Percentiles rank a stretch among this genome's conserved stretches.
These are phyloP conservation scores for Kradibia gibbosae DNA, from an alignment of 1,140 invertebrate genomes.

Conservation along the genomic window DNA sequence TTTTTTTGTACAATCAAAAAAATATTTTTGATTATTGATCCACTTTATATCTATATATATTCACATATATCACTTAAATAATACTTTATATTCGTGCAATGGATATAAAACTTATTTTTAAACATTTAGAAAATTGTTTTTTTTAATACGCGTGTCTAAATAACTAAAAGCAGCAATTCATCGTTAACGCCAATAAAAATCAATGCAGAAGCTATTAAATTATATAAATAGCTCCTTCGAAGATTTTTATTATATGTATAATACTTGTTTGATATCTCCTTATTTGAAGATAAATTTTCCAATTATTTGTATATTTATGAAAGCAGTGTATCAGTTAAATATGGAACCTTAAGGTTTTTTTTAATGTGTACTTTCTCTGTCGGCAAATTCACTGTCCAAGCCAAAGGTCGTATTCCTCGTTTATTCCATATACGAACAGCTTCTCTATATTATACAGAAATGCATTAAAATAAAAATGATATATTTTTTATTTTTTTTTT, in stretches of 20 bases:
- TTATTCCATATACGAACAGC: conserved; percentile 74
- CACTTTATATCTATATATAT: conserved; percentile 30
- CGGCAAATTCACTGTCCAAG: conserved; percentile 79
- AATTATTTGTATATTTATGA: conserved; percentile 69
- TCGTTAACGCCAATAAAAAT: conserved; percentile 9
- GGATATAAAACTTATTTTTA: conserved; percentile 31
- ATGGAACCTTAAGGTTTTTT: conserved; percentile 75
- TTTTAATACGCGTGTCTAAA: conserved; percentile 14
- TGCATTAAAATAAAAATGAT: not conserved
- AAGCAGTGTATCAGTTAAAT: conserved; percentile 79
- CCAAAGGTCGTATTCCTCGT: conserved; percentile 74
- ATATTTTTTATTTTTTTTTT: no score
- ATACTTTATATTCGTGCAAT: conserved; percentile 32
- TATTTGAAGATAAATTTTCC: not conserved
- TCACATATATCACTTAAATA: conserved; percentile 28
- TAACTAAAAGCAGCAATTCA: conserved; percentile 7
- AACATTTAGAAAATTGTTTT: conserved; percentile 22
- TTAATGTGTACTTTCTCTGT: conserved; percentile 78
- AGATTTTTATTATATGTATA: conserved; percentile 27
- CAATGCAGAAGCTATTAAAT: conserved; percentile 29
- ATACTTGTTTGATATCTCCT: conserved; percentile 7
- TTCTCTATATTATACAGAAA: conserved; percentile 69
- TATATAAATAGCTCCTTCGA: conserved; percentile 18
- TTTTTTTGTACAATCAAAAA: conserved; percentile 32
- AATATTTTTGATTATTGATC: conserved; percentile 26